Evolutionary conservation across 2,113 vertebrate genomes (phyloP).

Genomic region (Cyanoramphus novaezelandiae): DNA sequence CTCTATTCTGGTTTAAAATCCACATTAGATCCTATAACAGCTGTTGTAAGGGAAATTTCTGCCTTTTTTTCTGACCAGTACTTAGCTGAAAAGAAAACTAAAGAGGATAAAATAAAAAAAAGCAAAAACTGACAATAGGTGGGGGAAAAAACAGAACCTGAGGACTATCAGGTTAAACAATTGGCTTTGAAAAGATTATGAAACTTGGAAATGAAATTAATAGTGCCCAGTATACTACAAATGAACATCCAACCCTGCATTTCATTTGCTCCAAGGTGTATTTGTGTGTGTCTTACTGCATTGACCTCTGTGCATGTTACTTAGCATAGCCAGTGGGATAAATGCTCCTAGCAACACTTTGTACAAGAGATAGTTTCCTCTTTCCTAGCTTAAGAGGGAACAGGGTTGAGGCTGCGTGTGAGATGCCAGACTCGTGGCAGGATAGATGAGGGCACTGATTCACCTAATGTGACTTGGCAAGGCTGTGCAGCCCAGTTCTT

Average conservation of each 20-base stretch:
- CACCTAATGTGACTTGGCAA: conserved; percentile 13
- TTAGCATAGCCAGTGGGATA: neutral
- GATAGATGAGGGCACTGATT: neutral
- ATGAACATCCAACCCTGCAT: neutral
- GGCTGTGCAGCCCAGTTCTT: neutral
- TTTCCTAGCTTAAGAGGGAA: neutral
- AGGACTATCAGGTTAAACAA: neutral
- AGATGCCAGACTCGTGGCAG: neutral
- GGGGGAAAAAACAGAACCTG: neutral
- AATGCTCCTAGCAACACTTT: neutral
- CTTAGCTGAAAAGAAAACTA: conserved; percentile 38
- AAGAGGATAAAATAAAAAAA: conserved; percentile 11
- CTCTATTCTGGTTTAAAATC: conserved; percentile 48
- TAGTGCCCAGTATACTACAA: neutral
- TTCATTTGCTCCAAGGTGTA: neutral
- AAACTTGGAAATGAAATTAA: neutral
- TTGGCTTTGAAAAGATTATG: neutral
- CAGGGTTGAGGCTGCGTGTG: neutral
- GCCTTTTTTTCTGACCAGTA: conserved; percentile 33
- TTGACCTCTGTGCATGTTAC: neutral
- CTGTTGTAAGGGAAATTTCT: conserved; percentile 59
- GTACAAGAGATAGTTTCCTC: neutral
- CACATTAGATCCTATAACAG: neutral
- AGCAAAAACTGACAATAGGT: neutral
- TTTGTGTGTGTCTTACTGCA: neutral